Conservation (phyloP, 2,113 vertebrate species). For the Tamias sibiricus region DNA sequence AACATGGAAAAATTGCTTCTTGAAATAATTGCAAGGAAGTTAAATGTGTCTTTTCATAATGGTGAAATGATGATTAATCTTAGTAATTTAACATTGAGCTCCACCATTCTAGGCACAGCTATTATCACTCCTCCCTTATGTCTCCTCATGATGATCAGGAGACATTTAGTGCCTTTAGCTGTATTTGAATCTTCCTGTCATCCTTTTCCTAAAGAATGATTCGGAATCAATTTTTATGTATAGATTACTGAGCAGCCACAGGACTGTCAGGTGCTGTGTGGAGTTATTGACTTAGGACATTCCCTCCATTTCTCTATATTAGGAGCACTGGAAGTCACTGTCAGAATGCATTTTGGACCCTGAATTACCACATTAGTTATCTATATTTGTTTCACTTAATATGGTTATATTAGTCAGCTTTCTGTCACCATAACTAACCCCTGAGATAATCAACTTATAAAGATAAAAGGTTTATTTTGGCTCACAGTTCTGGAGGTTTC, state of each 20-base stretch:
- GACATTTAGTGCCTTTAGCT: neutral
- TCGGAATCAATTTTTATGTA: neutral
- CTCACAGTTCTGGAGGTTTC: neutral
- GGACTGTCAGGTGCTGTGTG: neutral
- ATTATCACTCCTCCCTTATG: neutral
- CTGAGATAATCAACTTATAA: neutral
- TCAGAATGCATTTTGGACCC: neutral
- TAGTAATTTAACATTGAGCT: neutral
- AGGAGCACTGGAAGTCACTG: neutral
- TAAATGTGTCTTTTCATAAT: neutral
- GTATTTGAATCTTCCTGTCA: neutral
- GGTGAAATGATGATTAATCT: neutral
- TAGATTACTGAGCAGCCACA: neutral
- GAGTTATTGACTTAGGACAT: neutral
- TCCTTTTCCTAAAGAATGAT: neutral
- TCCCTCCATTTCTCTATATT: neutral
- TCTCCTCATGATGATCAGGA: neutral
- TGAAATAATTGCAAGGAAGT: slow-evolving; percentile 2
- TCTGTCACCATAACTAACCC: neutral
- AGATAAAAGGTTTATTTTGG: neutral
- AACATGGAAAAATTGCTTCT: slow-evolving; percentile 15
- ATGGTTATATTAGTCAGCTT: neutral
- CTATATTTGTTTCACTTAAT: neutral
- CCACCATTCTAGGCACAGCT: neutral
- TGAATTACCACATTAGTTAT: neutral